Conservation (phyloP, 2,113 vertebrate species). For the Sinosuthora webbiana region DNA sequence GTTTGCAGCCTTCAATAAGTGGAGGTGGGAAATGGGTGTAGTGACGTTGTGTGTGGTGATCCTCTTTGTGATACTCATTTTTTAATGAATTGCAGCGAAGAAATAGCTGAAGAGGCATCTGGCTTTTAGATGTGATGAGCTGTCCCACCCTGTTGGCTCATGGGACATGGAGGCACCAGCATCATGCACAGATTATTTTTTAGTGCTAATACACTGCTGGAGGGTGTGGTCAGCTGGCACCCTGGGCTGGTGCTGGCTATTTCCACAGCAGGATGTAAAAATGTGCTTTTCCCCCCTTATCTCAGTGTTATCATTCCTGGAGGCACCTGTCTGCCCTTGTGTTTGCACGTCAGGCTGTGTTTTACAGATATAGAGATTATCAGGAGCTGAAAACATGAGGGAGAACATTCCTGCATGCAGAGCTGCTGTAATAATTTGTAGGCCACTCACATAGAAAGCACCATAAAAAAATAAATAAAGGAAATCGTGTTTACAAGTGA, state of each 20-base stretch:
- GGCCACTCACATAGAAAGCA: neutral
- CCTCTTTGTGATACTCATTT: neutral
- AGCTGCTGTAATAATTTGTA: neutral
- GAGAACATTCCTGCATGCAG: neutral
- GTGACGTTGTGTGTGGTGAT: neutral
- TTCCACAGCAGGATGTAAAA: neutral
- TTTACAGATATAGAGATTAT: neutral
- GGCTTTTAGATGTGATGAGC: neutral
- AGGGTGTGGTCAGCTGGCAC: neutral
- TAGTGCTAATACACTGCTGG: neutral
- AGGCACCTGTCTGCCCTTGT: neutral
- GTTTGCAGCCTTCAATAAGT: neutral
- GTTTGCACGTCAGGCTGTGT: neutral
- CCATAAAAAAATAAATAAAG: neutral
- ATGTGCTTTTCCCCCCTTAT: neutral
- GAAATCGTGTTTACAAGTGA: constrained; percentile 32
- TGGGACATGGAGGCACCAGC: fast-evolving
- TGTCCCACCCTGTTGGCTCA: neutral
- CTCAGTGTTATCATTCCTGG: neutral
- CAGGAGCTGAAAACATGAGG: neutral
- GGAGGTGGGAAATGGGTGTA: neutral
- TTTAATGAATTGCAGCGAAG: neutral
- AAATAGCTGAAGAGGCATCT: neutral
- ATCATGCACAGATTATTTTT: neutral
- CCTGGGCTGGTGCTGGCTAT: neutral